Percentiles rank a stretch among this genome's conserved stretches.
phyloP scores from a whole-genome alignment of 1,140 invertebrate species.

The Meloidogyne floridensis region DNA sequence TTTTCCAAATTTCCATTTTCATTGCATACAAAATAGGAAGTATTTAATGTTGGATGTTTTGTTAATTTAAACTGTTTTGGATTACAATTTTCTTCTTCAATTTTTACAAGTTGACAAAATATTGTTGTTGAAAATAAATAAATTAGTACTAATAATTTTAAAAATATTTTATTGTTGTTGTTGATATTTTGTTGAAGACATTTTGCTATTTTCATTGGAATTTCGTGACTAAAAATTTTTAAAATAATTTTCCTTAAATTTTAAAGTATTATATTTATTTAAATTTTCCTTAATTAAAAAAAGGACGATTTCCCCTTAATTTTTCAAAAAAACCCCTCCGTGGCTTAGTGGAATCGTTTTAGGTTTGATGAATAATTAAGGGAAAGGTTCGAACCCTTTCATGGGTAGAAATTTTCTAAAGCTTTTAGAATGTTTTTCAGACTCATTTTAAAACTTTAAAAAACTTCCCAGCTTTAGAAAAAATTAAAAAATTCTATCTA shows the following conservation, averaged over 20 bases:
- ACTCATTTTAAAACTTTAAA: no score
- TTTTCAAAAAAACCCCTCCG: not conserved
- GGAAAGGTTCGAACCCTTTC: not conserved
- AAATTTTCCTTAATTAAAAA: no score
- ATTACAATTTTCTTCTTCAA: constrained; percentile 26
- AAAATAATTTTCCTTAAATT: no score
- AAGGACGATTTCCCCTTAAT: no score
- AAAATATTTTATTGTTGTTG: no score
- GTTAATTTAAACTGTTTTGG: constrained; percentile 38
- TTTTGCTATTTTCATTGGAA: no score
- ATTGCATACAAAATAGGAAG: constrained; percentile 50
- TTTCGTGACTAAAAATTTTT: no score
- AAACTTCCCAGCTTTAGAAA: not conserved
- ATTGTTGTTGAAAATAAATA: constrained; percentile 5
- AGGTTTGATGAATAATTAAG: not conserved
- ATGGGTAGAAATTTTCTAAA: not conserved
- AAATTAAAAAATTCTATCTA: not conserved
- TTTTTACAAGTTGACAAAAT: constrained; percentile 14
- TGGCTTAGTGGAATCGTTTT: not conserved
- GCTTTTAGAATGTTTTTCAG: no score
- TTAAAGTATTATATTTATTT: no score
- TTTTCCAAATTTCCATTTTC: constrained; percentile 42
- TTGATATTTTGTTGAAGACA: no score
- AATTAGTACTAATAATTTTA: not conserved
- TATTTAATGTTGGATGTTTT: constrained; percentile 33